These are phyloP conservation scores for Stictocephala bisonia DNA, from an alignment of 2,888 invertebrate species.

Conservation along the genomic window DNA sequence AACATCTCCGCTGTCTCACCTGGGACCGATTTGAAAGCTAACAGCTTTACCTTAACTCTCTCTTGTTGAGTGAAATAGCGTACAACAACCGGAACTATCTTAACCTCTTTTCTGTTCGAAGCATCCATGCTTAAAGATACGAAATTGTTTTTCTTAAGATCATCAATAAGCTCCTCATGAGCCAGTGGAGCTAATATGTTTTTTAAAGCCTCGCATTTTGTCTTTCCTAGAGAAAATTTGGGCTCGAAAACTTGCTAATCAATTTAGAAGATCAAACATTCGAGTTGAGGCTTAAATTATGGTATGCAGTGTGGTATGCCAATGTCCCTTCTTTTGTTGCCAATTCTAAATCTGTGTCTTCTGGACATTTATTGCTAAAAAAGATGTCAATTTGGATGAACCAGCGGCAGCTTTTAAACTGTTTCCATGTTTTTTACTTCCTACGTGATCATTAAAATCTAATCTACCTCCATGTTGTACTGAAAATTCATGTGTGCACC, in stretches of 20 bases:
- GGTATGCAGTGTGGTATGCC: not conserved
- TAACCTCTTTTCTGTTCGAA: conserved; percentile 35
- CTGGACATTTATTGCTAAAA: not conserved
- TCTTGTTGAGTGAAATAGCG: conserved; percentile 34
- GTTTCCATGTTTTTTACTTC: conserved; percentile 17
- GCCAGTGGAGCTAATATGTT: conserved; percentile 6
- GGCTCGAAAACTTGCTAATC: conserved; percentile 4
- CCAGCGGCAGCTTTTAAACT: conserved; percentile 20
- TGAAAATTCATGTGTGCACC: conserved; percentile 31
- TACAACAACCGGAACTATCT: conserved; percentile 49
- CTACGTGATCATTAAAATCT: not conserved
- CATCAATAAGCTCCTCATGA: not conserved
- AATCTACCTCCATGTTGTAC: conserved; percentile 16
- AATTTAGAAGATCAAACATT: conserved; percentile 9
- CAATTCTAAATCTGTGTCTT: conserved; percentile 18
- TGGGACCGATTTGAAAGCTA: conserved; percentile 21
- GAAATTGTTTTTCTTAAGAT: not conserved
- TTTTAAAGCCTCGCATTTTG: not conserved
- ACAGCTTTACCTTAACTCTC: conserved; percentile 23
- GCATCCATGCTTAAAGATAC: conserved; percentile 5
- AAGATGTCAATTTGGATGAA: conserved; percentile 10
- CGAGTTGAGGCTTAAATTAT: conserved; percentile 17
- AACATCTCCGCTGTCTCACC: conserved; percentile 37
- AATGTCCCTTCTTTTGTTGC: conserved; percentile 17
- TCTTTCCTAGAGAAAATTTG: conserved; percentile 11